These are phyloP conservation scores for Cardinalis cardinalis DNA, from an alignment of 2,113 vertebrate species.

Conservation along the genomic window DNA sequence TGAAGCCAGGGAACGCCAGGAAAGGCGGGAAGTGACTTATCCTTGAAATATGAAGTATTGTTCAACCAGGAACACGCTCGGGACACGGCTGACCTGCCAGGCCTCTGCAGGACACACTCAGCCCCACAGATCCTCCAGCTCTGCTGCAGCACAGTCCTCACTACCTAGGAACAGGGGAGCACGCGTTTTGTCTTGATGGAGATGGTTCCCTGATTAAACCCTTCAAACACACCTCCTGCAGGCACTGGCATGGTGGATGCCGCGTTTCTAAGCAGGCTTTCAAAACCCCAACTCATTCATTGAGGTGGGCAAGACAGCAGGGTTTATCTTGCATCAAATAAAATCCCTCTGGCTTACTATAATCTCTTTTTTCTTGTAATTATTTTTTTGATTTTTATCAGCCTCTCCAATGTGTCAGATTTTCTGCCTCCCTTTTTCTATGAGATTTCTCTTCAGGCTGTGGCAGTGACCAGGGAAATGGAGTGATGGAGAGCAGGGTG, in stretches of 20 bases:
- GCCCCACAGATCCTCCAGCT: not conserved
- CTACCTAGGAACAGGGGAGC: not conserved
- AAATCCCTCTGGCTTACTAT: not conserved
- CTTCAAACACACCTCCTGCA: not conserved
- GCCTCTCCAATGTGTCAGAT: not conserved
- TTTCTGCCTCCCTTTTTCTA: not conserved
- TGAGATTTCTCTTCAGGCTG: not conserved
- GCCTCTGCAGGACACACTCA: not conserved
- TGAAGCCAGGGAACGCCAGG: not conserved
- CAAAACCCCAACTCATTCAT: not conserved
- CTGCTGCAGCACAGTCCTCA: not conserved
- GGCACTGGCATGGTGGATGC: not conserved
- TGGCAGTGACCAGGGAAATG: not conserved
- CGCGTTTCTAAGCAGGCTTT: not conserved
- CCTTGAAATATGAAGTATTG: constrained; percentile 50
- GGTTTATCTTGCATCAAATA: not conserved
- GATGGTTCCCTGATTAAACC: not conserved
- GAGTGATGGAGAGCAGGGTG: not conserved
- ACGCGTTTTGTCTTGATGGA: not conserved
- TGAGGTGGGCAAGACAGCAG: not conserved
- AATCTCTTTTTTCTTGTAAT: not conserved
- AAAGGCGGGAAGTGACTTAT: constrained; percentile 54
- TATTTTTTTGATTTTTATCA: not conserved
- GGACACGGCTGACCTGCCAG: not conserved
- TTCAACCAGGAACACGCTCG: not conserved